phyloP scores from a whole-genome alignment of 2,888 invertebrate species.

The Caradrina clavipalpis region DNA sequence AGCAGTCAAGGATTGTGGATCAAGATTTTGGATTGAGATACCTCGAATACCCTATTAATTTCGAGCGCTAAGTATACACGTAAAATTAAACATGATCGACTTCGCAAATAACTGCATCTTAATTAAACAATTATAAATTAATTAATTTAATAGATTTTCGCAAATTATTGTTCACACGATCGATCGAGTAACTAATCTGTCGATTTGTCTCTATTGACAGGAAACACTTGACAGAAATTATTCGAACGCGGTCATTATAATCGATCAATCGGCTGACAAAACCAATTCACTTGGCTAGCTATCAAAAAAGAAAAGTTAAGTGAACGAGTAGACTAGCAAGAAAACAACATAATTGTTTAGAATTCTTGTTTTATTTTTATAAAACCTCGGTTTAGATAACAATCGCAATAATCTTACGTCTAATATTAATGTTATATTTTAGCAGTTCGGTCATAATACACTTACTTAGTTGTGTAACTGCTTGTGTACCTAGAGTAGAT shows the following conservation, averaged over 20 bases:
- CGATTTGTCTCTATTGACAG: conserved; percentile 43
- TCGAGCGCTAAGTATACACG: too few relatives aligned
- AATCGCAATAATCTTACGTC: conserved; percentile 29
- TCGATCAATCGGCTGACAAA: conserved; percentile 42
- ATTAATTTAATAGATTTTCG: neutral
- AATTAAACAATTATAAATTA: too few relatives aligned
- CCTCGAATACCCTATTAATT: too few relatives aligned
- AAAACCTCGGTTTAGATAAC: conserved; percentile 42
- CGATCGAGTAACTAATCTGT: conserved; percentile 19
- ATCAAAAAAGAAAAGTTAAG: conserved; percentile 27
- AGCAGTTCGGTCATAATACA: conserved; percentile 2
- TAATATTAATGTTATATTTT: conserved; percentile 34
- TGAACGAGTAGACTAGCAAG: conserved; percentile 17
- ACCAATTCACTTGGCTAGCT: conserved; percentile 32
- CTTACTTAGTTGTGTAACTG: conserved; percentile 26
- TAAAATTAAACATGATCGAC: too few relatives aligned
- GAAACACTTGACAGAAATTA: conserved; percentile 29
- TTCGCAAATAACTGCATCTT: too few relatives aligned
- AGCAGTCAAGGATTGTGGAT: neutral
- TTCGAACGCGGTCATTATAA: conserved; percentile 12
- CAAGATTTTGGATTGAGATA: too few relatives aligned
- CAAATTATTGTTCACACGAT: conserved; percentile 29
- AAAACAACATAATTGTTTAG: conserved; percentile 19
- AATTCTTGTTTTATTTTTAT: conserved; percentile 23
- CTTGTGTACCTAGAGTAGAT: conserved; percentile 3